Conservation (phyloP, 2,113 vertebrate species). For the Odocoileus virginianus region DNA sequence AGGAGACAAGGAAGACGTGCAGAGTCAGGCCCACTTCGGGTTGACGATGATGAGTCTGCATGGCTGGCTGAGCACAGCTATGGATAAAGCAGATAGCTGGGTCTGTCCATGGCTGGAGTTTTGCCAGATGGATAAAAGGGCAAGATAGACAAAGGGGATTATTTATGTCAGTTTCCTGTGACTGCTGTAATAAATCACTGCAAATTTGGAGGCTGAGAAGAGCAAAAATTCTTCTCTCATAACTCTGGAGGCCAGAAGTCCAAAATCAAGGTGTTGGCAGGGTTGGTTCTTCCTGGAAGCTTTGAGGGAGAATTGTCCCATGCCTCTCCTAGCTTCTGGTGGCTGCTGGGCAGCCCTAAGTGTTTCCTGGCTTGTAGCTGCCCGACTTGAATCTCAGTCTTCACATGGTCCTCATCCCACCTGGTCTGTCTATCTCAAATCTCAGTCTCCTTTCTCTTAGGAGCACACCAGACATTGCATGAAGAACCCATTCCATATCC, state of each 20-base stretch:
- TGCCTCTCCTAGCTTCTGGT: neutral
- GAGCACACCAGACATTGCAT: neutral
- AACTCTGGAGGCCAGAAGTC: neutral
- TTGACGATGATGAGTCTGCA: neutral
- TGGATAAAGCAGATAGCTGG: neutral
- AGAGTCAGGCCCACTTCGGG: neutral
- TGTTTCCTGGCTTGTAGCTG: neutral
- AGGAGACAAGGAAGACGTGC: accelerated
- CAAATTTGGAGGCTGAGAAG: neutral
- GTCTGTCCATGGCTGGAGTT: neutral
- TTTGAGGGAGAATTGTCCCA: neutral
- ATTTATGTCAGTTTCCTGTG: neutral
- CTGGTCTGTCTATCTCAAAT: neutral
- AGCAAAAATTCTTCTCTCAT: neutral
- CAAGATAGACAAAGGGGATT: neutral
- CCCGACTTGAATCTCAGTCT: neutral
- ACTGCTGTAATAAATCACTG: neutral
- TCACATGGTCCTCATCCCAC: neutral
- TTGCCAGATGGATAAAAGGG: neutral
- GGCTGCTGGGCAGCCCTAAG: neutral
- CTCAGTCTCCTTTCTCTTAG: neutral
- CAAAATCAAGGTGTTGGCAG: neutral
- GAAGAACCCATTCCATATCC: too few relatives aligned
- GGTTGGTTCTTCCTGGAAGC: neutral
- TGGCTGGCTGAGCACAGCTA: neutral